A percentile compares a stretch with the other conserved stretches of the same genome.
These are phyloP conservation scores for Poecile montanus DNA, from an alignment of 2,797 vertebrate genomes.

Conservation along the genomic window DNA sequence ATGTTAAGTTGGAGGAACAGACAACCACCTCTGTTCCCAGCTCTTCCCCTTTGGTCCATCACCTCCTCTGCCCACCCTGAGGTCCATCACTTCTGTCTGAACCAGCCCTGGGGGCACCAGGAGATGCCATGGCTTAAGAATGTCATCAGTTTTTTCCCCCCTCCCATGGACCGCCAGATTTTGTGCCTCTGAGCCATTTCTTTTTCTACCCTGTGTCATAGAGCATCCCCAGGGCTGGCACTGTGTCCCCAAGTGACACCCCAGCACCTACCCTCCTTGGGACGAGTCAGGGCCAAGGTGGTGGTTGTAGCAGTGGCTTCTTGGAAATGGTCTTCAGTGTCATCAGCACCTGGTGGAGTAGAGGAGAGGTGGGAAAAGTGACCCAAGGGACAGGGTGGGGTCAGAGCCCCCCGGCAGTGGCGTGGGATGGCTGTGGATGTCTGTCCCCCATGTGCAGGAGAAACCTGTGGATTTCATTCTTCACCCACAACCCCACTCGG, in stretches of 20 bases:
- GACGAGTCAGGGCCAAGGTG: constrained; percentile 44
- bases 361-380: not conserved
- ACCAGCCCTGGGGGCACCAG: not conserved
- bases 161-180: not conserved
- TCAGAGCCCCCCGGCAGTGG: not conserved
- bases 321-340: constrained; percentile 50
- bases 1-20: not conserved
- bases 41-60: not conserved
- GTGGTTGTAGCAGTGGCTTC: constrained; percentile 73
- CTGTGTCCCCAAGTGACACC: not conserved
- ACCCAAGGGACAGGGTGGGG: not conserved
- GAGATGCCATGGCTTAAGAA: rapidly evolving
- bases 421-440: not conserved
- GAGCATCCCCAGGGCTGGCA: not conserved
- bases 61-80: not conserved
- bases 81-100: not conserved
- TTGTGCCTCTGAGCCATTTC: not conserved
- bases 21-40: not conserved
- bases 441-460: no score
- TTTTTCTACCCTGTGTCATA: not conserved
- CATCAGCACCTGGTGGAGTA: constrained; percentile 61
- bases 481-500: not conserved
- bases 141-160: not conserved
- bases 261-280: constrained; percentile 80
- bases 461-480: no score